Base-by-base conservation (phyloP, 2,113 vertebrate genomes). In the Poeciliopsis occidentalis region DNA sequence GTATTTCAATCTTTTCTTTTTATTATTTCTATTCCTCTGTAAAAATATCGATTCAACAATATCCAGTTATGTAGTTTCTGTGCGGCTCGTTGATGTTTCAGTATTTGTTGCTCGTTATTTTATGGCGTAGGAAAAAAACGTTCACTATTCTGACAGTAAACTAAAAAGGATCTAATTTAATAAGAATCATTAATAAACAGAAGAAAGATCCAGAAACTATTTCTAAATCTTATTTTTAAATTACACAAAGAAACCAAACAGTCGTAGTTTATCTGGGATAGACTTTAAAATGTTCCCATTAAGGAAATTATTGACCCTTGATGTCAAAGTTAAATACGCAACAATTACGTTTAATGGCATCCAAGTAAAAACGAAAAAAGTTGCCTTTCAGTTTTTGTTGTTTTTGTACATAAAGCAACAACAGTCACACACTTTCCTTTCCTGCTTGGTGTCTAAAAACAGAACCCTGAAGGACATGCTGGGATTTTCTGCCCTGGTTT, bases 371-470 rank as follows among this genome's bases (percentile, higher is more conserved):
- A 19, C 0, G 5, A 44, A 44, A 44, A 3, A 44, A 44, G 34
- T 37, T 37, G 13, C 39, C 12, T 15, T 13, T 41, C 39, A 41
- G 13, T 41, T 41, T 8, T 0, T 39, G 3, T 31, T 39, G 11
- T 4, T 41, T 41, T 41, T 41, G 3, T 13, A 1, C 12, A 41
- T 41, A 12, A 41, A 13, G 39, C 39, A 41, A 4, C 39, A 41
- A 41, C 39, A 41, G 39, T 41, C 44, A 47, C 44, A 17, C 15
- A 47, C 44, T 47, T 47, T 47, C 39, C 13, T 4, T 41, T 57
- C n/a, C 63, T 2, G 29, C 54, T 67, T 87, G 67, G 3, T 75
- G 64, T 77, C 76, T 60, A 61, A 82, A 78, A 85, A 63, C 37
- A 63, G 73, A 80, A 64, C 75, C 65, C 64, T 71, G 66, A 81